Evolutionary conservation across 2,113 vertebrate genomes (phyloP).

Genomic region (Platichthys stellatus): DNA sequence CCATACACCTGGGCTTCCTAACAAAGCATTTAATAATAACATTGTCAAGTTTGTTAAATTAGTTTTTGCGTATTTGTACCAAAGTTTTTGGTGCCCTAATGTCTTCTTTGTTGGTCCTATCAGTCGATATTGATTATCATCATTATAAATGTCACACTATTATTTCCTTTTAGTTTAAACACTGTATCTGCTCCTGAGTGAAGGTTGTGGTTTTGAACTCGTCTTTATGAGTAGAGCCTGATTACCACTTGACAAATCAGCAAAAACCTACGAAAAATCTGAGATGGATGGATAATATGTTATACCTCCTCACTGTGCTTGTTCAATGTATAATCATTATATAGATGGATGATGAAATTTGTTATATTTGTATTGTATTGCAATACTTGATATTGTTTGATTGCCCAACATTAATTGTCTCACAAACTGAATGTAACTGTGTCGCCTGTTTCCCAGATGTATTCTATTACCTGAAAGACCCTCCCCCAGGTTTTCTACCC

Average conservation of each 20-base stretch:
- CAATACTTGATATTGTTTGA: background rate
- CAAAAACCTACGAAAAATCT: no score
- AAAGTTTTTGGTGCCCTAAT: background rate
- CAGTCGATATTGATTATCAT: background rate
- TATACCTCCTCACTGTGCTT: no score
- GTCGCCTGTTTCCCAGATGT: slow-evolving; percentile 79
- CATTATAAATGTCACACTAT: background rate
- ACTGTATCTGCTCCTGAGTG: background rate
- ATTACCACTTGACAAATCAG: no score
- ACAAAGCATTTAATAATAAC: background rate
- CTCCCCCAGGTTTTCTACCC: slow-evolving; percentile 88
- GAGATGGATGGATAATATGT: no score
- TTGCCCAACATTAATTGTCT: background rate
- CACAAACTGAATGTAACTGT: slow-evolving; percentile 10
- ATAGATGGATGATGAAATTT: background rate
- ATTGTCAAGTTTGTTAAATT: background rate
- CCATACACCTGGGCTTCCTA: background rate
- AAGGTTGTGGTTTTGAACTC: background rate
- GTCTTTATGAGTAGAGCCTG: no score
- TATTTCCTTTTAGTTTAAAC: background rate
- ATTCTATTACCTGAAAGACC: slow-evolving; percentile 89
- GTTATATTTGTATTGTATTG: background rate
- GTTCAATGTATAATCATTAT: background rate
- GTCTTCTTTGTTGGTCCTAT: background rate
- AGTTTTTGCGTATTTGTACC: background rate